These are phyloP conservation scores for Bombus affinis DNA, from an alignment of 1,140 invertebrate genomes.

Conservation along the genomic window DNA sequence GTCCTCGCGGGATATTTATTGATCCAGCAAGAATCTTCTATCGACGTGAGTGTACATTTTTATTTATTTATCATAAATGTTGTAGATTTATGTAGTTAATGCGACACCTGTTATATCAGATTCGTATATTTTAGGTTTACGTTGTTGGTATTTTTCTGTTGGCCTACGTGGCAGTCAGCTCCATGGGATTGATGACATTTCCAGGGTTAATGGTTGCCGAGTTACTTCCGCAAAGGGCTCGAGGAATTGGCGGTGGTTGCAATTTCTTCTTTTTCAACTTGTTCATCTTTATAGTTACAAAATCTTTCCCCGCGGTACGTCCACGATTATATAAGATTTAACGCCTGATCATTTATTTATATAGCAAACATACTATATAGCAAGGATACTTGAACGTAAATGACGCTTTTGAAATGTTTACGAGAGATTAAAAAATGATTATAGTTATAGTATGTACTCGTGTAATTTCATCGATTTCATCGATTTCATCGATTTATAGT, in stretches of 20 bases:
- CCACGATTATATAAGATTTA: neutral
- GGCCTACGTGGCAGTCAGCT: conserved; percentile 87
- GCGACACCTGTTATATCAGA: neutral
- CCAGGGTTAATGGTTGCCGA: conserved; percentile 89
- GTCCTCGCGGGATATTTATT: conserved; percentile 83
- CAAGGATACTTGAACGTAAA: too few species aligned
- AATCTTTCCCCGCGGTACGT: conserved; percentile 85
- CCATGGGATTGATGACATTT: conserved; percentile 87
- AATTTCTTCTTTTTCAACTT: conserved; percentile 88
- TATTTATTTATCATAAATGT: neutral
- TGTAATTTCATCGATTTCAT: too few species aligned
- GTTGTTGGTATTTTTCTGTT: conserved; percentile 84
- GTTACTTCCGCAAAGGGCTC: conserved; percentile 86
- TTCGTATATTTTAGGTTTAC: conserved; percentile 71
- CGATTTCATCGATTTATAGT: neutral
- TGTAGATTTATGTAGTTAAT: neutral
- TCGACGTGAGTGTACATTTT: conserved; percentile 60
- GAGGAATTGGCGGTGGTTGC: conserved; percentile 86
- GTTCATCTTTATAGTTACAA: conserved; percentile 88
- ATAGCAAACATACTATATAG: too few species aligned
- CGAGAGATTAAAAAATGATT: too few species aligned
- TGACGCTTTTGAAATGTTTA: neutral
- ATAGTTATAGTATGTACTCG: too few species aligned
- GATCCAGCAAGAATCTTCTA: conserved; percentile 75
- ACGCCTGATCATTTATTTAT: too few species aligned